Evolutionary conservation across 1,140 invertebrate species (phyloP), one percentile per base, ranked within the genome.

Genomic region (Leptopilina boulardi): DNA sequence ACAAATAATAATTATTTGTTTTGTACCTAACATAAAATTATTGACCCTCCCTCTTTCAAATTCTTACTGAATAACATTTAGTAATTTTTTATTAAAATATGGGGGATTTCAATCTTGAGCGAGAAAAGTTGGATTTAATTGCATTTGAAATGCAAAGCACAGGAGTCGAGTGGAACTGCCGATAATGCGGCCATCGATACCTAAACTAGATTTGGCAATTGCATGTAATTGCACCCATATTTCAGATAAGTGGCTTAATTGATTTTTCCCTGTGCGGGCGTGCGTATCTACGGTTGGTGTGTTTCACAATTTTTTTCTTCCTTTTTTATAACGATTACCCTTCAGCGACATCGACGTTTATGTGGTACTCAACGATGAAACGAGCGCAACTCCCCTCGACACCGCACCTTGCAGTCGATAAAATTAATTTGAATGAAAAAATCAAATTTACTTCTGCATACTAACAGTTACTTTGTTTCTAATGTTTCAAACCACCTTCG

Each of bases 201-300:
- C 77, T 70, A 54, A 75, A 75, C 78, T 83, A 84, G 80, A 85
- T 87, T 88, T 85, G 79, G 82, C 82, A 86, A 86, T 85, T 77
- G 82, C 73, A 71, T 81, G 82, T 86, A 87, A 87, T 87, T 88
- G 82, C 83, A 73, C 74, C 83, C 73, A 85, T 87, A 87, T 84
- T 83, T 87, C 82, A 86, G 75, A 77, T 83, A 83, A 84, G 81
- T 83, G 84, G 83, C 80, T 87, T 87, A 87, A 87, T 87, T 85
- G 85, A 85, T 87, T 85, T 87, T 87, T 84, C 80, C 76, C 77
- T 80, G 82, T 72, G 81, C 83, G 81, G 76, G 77, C 80, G 80
- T 80, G 77, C 71, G 71, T 72, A 77, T 38, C 59, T 66, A 66
- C 72, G 70, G 75, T 77, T 77, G 75, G 80, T 84, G 79, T 82